Evolutionary conservation across 92 coral and sea anemone genomes (phyloP).

Genomic region (Ricordea florida): DNA sequence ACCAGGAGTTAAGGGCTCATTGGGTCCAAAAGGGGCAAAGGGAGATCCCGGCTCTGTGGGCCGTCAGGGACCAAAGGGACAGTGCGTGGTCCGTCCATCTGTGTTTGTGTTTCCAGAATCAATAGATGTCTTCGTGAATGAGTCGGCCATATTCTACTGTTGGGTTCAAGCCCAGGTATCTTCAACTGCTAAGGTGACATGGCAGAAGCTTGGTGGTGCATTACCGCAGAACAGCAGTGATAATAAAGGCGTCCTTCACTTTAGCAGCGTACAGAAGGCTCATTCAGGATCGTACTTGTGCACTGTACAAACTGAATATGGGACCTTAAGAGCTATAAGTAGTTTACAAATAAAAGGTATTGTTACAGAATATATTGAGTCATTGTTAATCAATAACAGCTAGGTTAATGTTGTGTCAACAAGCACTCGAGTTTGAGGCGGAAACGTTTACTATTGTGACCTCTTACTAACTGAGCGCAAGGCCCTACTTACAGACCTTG

Average conservation of each 20-base stretch:
- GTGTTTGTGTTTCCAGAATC: background rate
- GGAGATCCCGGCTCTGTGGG: background rate
- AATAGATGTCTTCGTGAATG: background rate
- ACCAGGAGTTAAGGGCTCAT: background rate
- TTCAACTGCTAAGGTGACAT: background rate
- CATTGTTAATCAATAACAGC: too few relatives aligned
- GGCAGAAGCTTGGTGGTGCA: conserved; percentile 5
- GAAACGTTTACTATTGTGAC: too few relatives aligned
- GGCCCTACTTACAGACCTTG: too few relatives aligned
- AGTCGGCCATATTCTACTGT: background rate
- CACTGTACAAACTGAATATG: background rate
- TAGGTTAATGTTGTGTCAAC: background rate
- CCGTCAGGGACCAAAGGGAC: conserved; percentile 16
- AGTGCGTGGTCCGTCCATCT: background rate
- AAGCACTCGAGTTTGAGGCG: too few relatives aligned
- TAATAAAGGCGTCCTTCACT: background rate
- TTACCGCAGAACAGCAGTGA: background rate
- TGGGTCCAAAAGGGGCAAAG: conserved; percentile 8
- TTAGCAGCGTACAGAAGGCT: background rate
- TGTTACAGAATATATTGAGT: background rate
- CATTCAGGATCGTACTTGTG: conserved; percentile 13
- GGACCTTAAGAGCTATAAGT: background rate
- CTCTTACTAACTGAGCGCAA: too few relatives aligned
- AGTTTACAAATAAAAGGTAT: background rate
- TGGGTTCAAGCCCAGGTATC: background rate